Conservation (phyloP, 1,140 invertebrate genomes). For the Hylaeus volcanicus region DNA sequence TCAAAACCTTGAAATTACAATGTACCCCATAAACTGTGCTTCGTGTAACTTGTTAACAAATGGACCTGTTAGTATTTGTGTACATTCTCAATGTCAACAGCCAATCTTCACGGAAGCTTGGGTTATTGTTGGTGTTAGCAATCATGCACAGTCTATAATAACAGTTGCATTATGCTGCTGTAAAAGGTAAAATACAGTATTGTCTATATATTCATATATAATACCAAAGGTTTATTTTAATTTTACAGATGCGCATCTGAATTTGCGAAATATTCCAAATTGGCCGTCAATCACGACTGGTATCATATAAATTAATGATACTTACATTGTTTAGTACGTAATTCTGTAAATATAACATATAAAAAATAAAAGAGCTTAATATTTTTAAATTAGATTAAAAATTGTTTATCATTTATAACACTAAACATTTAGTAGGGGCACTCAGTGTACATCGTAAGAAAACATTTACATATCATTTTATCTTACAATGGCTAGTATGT, state of each 20-base stretch:
- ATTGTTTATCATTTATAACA: constrained; percentile 6
- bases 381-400: constrained; percentile 27
- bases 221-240: constrained; percentile 38
- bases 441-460: constrained; percentile 3
- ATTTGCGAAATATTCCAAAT: constrained; percentile 53
- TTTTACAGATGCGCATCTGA: constrained; percentile 65
- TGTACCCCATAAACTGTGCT: constrained; percentile 37
- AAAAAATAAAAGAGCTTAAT: constrained; percentile 44
- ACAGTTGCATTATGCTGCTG: constrained; percentile 69
- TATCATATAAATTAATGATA: constrained; percentile 45
- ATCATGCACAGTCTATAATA: constrained; percentile 53
- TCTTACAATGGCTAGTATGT: constrained; percentile 2
- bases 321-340: constrained; percentile 30
- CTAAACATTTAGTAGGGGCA: constrained; percentile 1
- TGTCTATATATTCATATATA: background rate
- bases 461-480: constrained; percentile 13
- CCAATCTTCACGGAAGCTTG: constrained; percentile 75
- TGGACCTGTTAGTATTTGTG: constrained; percentile 70
- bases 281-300: constrained; percentile 40
- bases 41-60: constrained; percentile 68
- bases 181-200: constrained; percentile 62
- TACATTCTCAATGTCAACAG: constrained; percentile 68
- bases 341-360: constrained; percentile 45
- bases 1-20: constrained; percentile 44
- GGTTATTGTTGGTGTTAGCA: constrained; percentile 62